These are phyloP conservation scores for Caenorhabditis inopinata DNA, from an alignment of 1,140 invertebrate genomes.

Conservation along the genomic window DNA sequence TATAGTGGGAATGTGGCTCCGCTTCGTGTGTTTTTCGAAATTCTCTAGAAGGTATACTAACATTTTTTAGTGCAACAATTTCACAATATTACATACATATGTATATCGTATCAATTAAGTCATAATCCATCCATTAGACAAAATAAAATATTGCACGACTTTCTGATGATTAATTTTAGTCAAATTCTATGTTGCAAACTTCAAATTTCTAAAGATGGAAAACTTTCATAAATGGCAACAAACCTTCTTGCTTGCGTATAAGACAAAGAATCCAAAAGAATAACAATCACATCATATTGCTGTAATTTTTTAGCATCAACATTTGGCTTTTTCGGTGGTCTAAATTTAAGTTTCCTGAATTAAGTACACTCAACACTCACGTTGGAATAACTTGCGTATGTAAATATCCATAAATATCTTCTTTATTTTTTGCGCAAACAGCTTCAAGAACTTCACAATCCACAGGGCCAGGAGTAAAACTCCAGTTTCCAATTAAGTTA, in stretches of 20 bases:
- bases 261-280: background rate
- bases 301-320: background rate
- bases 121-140: no score
- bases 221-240: no score
- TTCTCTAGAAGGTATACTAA: no score
- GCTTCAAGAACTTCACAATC: conserved; percentile 40
- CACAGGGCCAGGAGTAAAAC: background rate
- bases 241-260: background rate
- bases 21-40: no score
- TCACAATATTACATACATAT: no score
- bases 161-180: no score
- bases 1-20: no score
- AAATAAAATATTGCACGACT: no score
- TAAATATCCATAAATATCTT: background rate
- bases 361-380: background rate
- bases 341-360: background rate
- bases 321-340: background rate
- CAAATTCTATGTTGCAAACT: no score
- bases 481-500: conserved; percentile 16
- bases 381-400: conserved; percentile 33
- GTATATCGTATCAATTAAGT: no score
- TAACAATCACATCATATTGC: background rate
- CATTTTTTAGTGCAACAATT: no score
- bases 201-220: no score
- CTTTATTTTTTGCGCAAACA: background rate